Evolutionary conservation across 2,113 vertebrate species (phyloP).

Genomic region (Arenaria interpres): DNA sequence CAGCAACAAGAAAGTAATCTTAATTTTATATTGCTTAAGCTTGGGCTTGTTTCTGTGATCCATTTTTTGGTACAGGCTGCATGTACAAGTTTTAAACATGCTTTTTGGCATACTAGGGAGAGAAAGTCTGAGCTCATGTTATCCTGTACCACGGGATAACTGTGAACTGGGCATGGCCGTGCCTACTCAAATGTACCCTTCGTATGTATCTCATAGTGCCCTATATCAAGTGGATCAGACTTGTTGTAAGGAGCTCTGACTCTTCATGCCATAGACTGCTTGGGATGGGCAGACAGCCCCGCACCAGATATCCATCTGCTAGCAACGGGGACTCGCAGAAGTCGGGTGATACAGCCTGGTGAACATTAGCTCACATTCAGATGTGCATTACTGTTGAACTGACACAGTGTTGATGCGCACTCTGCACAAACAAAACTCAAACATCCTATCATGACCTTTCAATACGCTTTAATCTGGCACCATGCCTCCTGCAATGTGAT

Average conservation of each 20-base stretch:
- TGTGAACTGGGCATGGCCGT: background rate
- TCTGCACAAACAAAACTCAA: background rate
- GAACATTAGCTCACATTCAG: background rate
- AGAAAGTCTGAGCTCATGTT: background rate
- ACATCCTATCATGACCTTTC: background rate
- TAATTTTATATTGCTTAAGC: background rate
- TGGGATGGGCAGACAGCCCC: background rate
- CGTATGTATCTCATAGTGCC: rapidly evolving
- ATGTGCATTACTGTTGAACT: rapidly evolving
- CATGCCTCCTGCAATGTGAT: background rate
- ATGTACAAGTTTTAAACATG: background rate
- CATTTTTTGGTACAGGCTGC: background rate
- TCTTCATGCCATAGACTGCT: rapidly evolving
- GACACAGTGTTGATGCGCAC: background rate
- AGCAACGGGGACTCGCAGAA: rapidly evolving
- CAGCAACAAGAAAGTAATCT: background rate
- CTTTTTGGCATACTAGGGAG: background rate
- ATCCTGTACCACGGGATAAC: background rate
- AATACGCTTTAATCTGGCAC: background rate
- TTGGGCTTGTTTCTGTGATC: background rate
- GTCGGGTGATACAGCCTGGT: background rate
- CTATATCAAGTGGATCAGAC: background rate
- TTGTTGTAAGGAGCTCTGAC: background rate
- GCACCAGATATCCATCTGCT: background rate
- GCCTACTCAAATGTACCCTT: background rate